Conservation (phyloP, 2,888 invertebrate species). For the Drosophila neonasuta region DNA sequence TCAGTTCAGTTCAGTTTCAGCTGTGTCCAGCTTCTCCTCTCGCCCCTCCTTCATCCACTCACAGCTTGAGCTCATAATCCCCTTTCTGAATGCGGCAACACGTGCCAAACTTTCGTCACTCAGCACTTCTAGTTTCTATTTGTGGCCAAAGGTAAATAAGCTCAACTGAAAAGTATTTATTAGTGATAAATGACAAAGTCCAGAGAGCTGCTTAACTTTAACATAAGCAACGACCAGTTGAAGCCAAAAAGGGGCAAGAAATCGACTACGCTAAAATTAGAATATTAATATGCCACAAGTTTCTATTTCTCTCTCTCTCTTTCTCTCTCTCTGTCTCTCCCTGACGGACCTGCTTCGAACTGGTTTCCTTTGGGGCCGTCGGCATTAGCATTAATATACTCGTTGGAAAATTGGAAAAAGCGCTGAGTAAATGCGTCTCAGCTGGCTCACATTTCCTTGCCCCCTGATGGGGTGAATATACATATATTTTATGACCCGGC, state of each 20-base stretch:
- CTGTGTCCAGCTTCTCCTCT: not conserved
- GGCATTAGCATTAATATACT: slow-evolving; percentile 36
- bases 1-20: slow-evolving; percentile 1
- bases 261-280: not conserved
- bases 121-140: slow-evolving; percentile 16
- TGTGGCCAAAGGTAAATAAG: slow-evolving; percentile 45
- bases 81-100: slow-evolving; percentile 58
- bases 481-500: slow-evolving; percentile 53
- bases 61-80: slow-evolving; percentile 60
- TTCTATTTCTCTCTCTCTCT: no score
- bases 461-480: slow-evolving; percentile 21
- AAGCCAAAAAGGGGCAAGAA: not conserved
- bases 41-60: not conserved
- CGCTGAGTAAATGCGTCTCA: slow-evolving; percentile 39
- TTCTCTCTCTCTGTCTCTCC: no score
- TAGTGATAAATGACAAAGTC: slow-evolving; percentile 32
- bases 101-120: slow-evolving; percentile 56
- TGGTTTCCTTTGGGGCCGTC: slow-evolving; percentile 12
- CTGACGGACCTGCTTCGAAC: not conserved
- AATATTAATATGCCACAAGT: slow-evolving; percentile 18
- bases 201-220: slow-evolving; percentile 22
- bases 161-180: slow-evolving; percentile 44
- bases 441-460: slow-evolving; percentile 35
- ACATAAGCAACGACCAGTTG: slow-evolving; percentile 1
- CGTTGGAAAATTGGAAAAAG: slow-evolving; percentile 34